Evolutionary conservation across 2,888 invertebrate species (phyloP).

Genomic region (Glyphotaelius pellucidus): DNA sequence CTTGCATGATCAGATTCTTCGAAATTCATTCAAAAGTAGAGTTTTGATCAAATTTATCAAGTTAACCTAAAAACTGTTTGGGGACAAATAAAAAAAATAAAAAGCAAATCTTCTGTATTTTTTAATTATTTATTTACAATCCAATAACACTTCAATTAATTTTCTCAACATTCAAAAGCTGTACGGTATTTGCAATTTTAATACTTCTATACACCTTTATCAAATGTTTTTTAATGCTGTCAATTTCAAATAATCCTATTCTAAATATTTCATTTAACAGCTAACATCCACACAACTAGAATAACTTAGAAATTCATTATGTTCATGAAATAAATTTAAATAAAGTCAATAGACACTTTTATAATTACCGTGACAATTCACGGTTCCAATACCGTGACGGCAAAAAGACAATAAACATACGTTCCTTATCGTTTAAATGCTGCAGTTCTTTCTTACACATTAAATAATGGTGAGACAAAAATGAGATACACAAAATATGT

Average conservation of each 20-base stretch:
- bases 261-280: constrained; percentile 50
- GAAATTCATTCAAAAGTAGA: neutral
- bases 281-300: constrained; percentile 62
- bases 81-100: neutral
- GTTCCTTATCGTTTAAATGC: too few relatives aligned
- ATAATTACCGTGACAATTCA: too few relatives aligned
- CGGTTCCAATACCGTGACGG: too few relatives aligned
- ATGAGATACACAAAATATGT: too few relatives aligned
- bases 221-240: constrained; percentile 34
- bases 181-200: constrained; percentile 46
- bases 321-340: constrained; percentile 51
- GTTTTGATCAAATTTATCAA: neutral
- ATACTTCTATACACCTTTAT: constrained; percentile 50
- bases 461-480: too few relatives aligned
- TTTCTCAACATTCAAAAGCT: constrained; percentile 59
- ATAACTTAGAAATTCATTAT: constrained; percentile 44
- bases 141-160: constrained; percentile 50
- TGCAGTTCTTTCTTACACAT: too few relatives aligned
- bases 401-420: too few relatives aligned
- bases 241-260: constrained; percentile 52
- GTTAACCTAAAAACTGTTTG: neutral
- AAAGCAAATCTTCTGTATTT: neutral
- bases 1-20: neutral
- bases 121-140: constrained; percentile 50
- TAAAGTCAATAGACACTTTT: too few relatives aligned